A percentile compares a stretch with the other conserved stretches of the same genome.
Conservation (phyloP, 2,113 vertebrate genomes). For the Strix aluco region DNA sequence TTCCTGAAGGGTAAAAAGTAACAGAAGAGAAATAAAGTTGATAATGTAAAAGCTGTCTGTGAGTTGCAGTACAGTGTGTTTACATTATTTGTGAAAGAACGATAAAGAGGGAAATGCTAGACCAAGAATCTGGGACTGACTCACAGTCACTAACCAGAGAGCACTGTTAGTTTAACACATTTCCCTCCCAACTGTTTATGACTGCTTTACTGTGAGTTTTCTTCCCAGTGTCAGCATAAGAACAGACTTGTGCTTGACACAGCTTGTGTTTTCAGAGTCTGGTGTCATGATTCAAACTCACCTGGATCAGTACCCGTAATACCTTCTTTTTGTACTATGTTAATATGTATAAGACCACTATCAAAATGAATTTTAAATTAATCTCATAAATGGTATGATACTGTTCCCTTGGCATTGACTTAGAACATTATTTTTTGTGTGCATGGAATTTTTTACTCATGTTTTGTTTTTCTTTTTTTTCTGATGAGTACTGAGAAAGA, state of each 20-base stretch:
- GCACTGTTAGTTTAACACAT: not conserved
- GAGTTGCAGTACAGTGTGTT: not conserved
- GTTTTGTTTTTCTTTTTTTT: not conserved
- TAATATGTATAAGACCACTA: not conserved
- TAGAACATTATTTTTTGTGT: not conserved
- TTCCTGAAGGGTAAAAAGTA: not conserved
- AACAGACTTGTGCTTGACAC: not conserved
- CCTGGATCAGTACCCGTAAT: not conserved
- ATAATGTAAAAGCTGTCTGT: not conserved
- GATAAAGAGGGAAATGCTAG: not conserved
- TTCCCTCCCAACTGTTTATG: not conserved
- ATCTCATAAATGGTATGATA: not conserved
- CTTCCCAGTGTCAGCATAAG: not conserved
- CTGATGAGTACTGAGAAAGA: not conserved
- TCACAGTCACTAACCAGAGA: not conserved
- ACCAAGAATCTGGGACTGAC: not conserved
- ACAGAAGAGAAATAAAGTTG: not conserved
- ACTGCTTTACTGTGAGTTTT: not conserved
- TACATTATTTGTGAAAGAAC: not conserved
- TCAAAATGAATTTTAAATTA: not conserved
- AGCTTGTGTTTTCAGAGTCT: not conserved
- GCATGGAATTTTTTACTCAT: not conserved
- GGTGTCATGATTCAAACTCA: not conserved
- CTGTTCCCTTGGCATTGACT: not conserved
- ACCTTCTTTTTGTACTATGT: not conserved